Evolutionary conservation across 2,113 vertebrate species (phyloP).

Genomic region (Leucosticte australis): DNA sequence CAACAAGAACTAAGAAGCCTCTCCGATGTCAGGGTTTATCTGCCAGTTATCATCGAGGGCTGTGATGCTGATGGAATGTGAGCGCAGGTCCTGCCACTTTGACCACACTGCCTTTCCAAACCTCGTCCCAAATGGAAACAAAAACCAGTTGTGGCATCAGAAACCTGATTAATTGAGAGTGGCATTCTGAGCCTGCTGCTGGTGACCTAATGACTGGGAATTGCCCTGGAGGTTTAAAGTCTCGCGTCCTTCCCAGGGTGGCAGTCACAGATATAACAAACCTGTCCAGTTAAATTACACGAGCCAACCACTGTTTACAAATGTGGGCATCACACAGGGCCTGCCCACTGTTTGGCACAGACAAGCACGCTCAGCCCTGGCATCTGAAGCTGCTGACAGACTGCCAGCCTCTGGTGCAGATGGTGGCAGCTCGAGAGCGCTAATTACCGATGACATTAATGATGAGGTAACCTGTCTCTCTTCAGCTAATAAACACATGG

Average conservation of each 20-base stretch:
- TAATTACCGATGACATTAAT: conserved; percentile 60
- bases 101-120: not conserved
- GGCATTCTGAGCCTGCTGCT: conserved; percentile 6
- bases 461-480: conserved; percentile 51
- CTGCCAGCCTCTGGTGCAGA: not conserved
- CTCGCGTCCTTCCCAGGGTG: conserved; percentile 2
- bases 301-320: conserved; percentile 6
- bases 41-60: not conserved
- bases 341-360: conserved; percentile 3
- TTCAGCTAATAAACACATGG: conserved; percentile 54
- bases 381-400: conserved; percentile 37
- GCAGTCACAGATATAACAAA: conserved; percentile 9
- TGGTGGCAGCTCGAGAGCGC: conserved; percentile 9
- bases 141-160: conserved; percentile 13
- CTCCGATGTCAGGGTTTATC: conserved; percentile 11
- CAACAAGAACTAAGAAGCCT: not conserved
- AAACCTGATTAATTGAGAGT: conserved; percentile 52
- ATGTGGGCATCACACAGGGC: not conserved
- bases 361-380: not conserved
- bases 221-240: conserved; percentile 62
- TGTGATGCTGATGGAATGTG: conserved; percentile 45
- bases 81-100: not conserved
- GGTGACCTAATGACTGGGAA: conserved; percentile 33
- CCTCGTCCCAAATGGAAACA: conserved; percentile 19
- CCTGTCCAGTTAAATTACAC: conserved; percentile 17